Percentiles rank a stretch among this genome's conserved stretches.
Evolutionary conservation across 2,888 invertebrate genomes (phyloP).

Genomic region (Willowsia nigromaculata): DNA sequence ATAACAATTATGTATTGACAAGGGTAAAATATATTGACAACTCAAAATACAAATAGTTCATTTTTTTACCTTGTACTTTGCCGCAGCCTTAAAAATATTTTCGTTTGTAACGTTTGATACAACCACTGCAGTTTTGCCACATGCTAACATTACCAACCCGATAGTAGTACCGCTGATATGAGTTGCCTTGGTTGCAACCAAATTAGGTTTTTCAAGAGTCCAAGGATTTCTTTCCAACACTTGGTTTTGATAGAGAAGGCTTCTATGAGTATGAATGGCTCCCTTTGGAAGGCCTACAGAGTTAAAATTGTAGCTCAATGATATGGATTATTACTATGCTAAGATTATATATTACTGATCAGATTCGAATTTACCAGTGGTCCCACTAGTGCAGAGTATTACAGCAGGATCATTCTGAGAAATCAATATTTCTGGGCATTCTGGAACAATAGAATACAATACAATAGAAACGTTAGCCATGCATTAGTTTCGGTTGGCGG

Average conservation of each 20-base stretch:
- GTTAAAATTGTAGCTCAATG: no score
- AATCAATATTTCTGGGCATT: no score
- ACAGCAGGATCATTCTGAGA: constrained; percentile 66
- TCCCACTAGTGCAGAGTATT: constrained; percentile 75
- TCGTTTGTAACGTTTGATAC: constrained; percentile 65
- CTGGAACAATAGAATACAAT: no score
- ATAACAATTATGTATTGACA: no score
- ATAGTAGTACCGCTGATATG: constrained; percentile 72
- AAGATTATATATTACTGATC: background rate
- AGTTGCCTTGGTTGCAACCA: constrained; percentile 72
- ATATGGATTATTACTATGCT: no score
- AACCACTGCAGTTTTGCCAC: constrained; percentile 60
- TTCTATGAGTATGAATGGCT: constrained; percentile 73
- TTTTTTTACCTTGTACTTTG: constrained; percentile 75
- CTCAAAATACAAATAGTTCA: no score
- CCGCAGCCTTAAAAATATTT: constrained; percentile 70
- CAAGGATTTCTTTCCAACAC: background rate
- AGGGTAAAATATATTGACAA: background rate
- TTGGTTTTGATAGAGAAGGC: constrained; percentile 23
- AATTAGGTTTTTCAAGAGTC: background rate
- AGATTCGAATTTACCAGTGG: constrained; percentile 67
- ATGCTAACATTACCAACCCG: constrained; percentile 23
- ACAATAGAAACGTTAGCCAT: background rate
- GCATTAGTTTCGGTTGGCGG: no score
- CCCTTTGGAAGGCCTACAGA: constrained; percentile 67